Base-by-base conservation (phyloP, 2,113 vertebrate species). In the Heteronetta atricapilla region DNA sequence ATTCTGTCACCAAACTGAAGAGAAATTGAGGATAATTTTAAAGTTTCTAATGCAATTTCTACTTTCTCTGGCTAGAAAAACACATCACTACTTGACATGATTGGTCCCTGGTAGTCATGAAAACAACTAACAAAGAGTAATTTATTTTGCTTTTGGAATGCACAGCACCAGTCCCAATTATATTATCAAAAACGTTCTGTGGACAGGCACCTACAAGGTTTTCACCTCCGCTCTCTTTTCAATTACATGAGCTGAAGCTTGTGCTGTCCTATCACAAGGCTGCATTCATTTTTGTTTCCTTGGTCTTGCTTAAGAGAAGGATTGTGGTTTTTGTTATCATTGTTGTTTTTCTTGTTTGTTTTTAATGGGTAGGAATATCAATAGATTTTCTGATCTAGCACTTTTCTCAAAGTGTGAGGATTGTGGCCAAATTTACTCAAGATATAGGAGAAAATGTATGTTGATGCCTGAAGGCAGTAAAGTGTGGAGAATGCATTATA, bases 1-100 rank as follows among this genome's bases (percentile, higher is more conserved):
- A 92, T 95, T 94, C 86, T 94, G 70, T 73, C 89, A 79, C 58
- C 44, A 96, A 95, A 94, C 15, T 92, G 91, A 96, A 91, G 75
- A 31, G 67, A 91, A 94, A 96, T 91, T 91, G 58, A 89, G 87
- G 75, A 94, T 87, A 87, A 94, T 91, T 94, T 92, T 87, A 77
- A 93, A 94, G 31, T 62, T n/a, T 85, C 20, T 93, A 85, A 87
- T 46, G 34, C 40, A 89, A 95, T 82, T 91, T 34, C 22, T 94
- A 26, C 63, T 82, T 88, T 81, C 28, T 91, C 82, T 50, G 25
- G 25, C 29, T 62, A 73, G 84, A 42, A 85, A 84, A 74, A 89
- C 56, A 0, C 20, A 87, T 62, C 40, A 48, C 36, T 28, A 55
- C 44, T 79, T 73, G 78, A 84, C 89, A 82, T 78, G 20, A 82